phyloP scores from a whole-genome alignment of 2,113 vertebrate species.

The Pomatorhinus ruficollis region DNA sequence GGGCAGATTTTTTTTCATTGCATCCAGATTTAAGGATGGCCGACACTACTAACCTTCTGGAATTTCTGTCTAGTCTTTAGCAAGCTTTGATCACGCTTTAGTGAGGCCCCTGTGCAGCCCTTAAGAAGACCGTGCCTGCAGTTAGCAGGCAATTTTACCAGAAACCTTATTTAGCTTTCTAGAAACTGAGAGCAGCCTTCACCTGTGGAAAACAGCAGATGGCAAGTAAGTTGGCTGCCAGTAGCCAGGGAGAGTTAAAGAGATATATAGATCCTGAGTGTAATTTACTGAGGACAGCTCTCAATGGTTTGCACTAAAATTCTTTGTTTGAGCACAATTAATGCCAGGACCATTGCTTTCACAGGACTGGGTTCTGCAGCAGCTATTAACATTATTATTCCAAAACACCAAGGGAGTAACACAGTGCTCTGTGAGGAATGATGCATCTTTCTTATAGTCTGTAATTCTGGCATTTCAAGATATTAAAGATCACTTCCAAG shows the following conservation, averaged over 20 bases:
- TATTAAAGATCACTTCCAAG: background rate
- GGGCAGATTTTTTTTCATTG: background rate
- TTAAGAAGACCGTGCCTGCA: background rate
- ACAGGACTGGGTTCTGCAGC: background rate
- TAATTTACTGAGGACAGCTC: constrained; percentile 7
- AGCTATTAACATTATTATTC: constrained; percentile 20
- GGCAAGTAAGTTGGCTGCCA: constrained; percentile 13
- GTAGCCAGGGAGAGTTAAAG: constrained; percentile 8
- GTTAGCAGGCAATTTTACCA: background rate
- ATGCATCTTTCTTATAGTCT: background rate
- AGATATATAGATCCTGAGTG: background rate
- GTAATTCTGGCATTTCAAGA: constrained; percentile 14
- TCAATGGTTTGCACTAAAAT: constrained; percentile 9
- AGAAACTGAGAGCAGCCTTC: background rate
- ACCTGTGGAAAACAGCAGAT: background rate
- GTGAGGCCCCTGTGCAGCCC: background rate
- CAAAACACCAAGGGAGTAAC: background rate
- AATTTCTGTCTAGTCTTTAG: background rate
- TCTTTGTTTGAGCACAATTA: constrained; percentile 46
- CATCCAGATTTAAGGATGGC: background rate
- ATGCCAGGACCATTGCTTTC: constrained; percentile 21
- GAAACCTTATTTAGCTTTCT: constrained; percentile 17
- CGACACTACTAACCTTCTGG: background rate
- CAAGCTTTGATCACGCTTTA: background rate
- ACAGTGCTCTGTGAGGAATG: constrained; percentile 2